Conservation (phyloP, 2,113 vertebrate genomes). For the Chaetorhynchus papuensis region DNA sequence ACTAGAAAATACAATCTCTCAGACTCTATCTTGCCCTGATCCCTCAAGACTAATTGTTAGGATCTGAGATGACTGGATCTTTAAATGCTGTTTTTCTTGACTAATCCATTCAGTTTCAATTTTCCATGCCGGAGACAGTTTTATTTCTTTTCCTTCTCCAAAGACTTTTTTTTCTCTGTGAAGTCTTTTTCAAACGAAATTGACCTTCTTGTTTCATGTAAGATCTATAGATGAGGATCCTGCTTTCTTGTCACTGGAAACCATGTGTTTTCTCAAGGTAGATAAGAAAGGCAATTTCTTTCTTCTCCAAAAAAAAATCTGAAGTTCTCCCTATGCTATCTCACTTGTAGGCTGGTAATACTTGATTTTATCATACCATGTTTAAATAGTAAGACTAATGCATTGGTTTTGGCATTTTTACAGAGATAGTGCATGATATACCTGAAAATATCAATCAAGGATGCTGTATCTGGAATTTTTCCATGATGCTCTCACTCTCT, state of each 20-base stretch:
- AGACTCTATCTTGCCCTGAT: not conserved
- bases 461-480: not conserved
- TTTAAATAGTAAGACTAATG: not conserved
- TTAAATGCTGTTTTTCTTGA: not conserved
- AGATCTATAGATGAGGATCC: not conserved
- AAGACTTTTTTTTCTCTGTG: not conserved
- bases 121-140: not conserved
- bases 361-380: not conserved
- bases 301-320: not conserved
- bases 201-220: not conserved
- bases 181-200: not conserved
- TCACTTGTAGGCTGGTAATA: not conserved
- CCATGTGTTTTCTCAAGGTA: not conserved
- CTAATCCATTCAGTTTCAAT: not conserved
- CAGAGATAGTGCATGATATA: not conserved
- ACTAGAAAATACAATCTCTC: not conserved
- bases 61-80: not conserved
- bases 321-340: not conserved
- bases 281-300: not conserved
- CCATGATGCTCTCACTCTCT: not conserved
- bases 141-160: not conserved
- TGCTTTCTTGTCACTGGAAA: not conserved
- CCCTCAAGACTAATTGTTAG: not conserved
- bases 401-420: not conserved
- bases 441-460: not conserved